Evolutionary conservation across 2,797 vertebrate genomes (phyloP), one percentile per base, ranked within the genome.

Genomic region (Miichthys miiuy): DNA sequence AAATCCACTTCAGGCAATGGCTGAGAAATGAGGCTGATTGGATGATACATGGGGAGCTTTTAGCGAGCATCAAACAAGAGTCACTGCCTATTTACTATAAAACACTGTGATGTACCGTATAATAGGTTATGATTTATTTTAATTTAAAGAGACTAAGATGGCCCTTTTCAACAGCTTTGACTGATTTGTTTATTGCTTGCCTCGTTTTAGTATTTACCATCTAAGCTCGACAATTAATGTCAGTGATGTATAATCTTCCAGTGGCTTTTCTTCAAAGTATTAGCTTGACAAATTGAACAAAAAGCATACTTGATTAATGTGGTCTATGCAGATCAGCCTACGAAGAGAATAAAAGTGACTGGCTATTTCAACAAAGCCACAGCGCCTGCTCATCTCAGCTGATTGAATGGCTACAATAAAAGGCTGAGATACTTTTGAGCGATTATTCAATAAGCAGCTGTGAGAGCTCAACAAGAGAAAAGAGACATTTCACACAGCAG

Each of bases 361-460:
- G 70, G 54, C 71, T 71, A 67, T 68, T 86, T 71, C 66, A 63
- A 60, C 68, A 70, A 83, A 86, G 56, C 63, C 56, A 16, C 68
- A 14, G 41, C 1, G 67, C 34, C 73, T 21, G 82, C 79, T 87
- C 83, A 71, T 87, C 85, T 67, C 69, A 13, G 52, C 74, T 84
- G 87, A 92, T 85, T 91, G 85, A 91, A 87, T 54, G 70, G 79
- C 42, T 46, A 75, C 80, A 86, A 91, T 92, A 89, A 92, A 87
- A 88, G 81, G 61, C 81, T 14, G 77, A 57, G 84, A 77, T 88
- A 84, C 79, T 86, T 90, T 90, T 90, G 87, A 92, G 83, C 3
- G 81, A 91, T 90, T 87, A 89, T 91, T 93, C 82, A 90, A 89
- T 92, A 91, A 91, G 73, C 78, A 83, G 75, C 86, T 76, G 83